A percentile compares a stretch with the other conserved stretches of the same genome.
phyloP scores from a whole-genome alignment of 2,888 invertebrate genomes.

The Hemaris fuciformis region DNA sequence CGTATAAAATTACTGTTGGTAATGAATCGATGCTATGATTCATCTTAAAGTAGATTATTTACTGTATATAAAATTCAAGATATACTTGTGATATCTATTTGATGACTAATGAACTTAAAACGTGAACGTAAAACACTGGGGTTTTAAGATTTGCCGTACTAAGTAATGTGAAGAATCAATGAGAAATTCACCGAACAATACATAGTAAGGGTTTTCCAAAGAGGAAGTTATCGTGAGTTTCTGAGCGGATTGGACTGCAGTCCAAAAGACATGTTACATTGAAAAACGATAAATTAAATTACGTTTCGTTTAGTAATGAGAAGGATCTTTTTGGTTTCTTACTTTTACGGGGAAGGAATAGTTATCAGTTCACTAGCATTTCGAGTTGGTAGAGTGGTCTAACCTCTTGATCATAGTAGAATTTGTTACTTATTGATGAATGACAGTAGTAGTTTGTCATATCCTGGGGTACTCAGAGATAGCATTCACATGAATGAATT shows the following conservation, averaged over 20 bases:
- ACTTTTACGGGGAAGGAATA: no score
- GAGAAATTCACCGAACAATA: neutral
- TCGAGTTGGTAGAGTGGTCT: no score
- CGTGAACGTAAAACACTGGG: neutral
- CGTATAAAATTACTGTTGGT: slow-evolving; percentile 5
- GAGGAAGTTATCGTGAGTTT: no score
- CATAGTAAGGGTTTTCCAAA: no score
- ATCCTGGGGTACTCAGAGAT: neutral
- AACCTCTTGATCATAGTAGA: no score
- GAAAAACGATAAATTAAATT: no score
- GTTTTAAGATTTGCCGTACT: neutral
- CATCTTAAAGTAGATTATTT: slow-evolving; percentile 17
- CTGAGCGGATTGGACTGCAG: neutral
- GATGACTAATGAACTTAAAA: neutral
- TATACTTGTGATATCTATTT: neutral
- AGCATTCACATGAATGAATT: neutral
- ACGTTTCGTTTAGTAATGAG: no score
- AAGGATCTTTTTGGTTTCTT: no score
- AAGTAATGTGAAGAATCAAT: neutral
- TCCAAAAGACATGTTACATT: no score
- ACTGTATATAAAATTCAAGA: neutral
- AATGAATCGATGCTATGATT: slow-evolving; percentile 31
- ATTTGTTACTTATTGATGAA: no score
- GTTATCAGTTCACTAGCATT: no score
- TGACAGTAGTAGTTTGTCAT: neutral